Evolutionary conservation across 1,140 invertebrate species (phyloP), one percentile per base, ranked within the genome.

Genomic region (Lepidurus arcticus): DNA sequence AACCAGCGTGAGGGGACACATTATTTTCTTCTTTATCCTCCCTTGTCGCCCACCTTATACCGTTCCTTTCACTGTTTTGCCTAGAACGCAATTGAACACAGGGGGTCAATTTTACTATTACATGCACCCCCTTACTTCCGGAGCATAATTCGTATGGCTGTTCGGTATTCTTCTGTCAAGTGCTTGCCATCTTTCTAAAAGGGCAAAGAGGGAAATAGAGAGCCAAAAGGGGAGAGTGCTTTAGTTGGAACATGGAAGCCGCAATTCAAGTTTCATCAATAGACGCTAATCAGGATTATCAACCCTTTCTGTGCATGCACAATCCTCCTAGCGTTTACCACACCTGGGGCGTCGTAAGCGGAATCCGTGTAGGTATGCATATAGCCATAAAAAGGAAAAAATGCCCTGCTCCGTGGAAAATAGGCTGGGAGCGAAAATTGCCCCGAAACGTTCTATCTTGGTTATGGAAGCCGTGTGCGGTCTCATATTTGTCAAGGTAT

Each of bases 21-120:
- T 65, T 65, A 21, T n/a, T 21, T 21, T 65, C 53, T 65, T 65
- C 21, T 21, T 34, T 34, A 2, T 3, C 34, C 16, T n/a, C 53
- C 53, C 53, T 65, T 65, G 47, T 65, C 47, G 26, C 45, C 11
- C 11, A 65, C 47, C 47, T 65, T 65, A 65, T n/a, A n/a, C 47
- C 11, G 9, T 65, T 1, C 24, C 24, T 24, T 9, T 53, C 13
- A 7, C 9, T 65, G 13, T 34, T 34, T 34, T 34, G 34, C 34
- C 34, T 34, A 34, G 2, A 34, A 34, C 34, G 34, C 34, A 3
- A 34, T 4, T 34, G 34, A 34, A 34, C 34, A 34, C 34, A 65
- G 53, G 13, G 13, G 53, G 16, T 65, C 16, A 65, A 21, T 65
- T 21, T 13, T 21, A 16, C 16, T 21, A 65, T 65, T 21, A 21